Evolutionary conservation across 2,113 vertebrate species (phyloP), one percentile per base, ranked within the genome.

Genomic region (Egretta garzetta): DNA sequence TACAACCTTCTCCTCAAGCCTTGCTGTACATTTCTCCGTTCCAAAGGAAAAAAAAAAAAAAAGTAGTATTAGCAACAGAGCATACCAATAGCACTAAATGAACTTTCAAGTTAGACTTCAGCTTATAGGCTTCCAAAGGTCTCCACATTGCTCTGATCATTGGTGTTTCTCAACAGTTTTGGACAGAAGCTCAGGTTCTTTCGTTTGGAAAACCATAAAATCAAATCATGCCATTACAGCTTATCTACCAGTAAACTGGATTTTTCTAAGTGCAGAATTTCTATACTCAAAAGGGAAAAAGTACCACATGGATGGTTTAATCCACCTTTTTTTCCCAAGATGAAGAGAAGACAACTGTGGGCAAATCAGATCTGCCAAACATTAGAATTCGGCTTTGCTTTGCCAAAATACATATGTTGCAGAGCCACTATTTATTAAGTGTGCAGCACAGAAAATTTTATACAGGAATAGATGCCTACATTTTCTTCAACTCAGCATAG

Each of bases 91-190:
- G 6, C 32, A 71, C 16, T n/a, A 47, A 88, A 35, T 16, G 41
- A 75, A 23, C 17, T 71, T 75, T 13, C 23, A 59, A 26, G 17
- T 45, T 39, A 14, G 13, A 30, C 10, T 59, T 77, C 32, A 72
- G 14, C 2, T 67, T 35, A 68, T 2, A 52, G 35, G 33, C 7
- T 86, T 80, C 33, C 53, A 80, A 62, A 76, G 4, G 13, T 52
- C 39, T 83, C 49, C 15, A 80, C 1, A 56, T 49, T 70, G 5
- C 22, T 47, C 45, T 0, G 0, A 14, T 35, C 33, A 43, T 41
- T n/a, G 5, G 12, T 66, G 35, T 41, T 87, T 55, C 50, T 50
- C 64, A 68, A 52, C 33, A 37, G 5, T 27, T 87, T 80, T 43
- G 50, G 35, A 53, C 3, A 74, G 21, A 93, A 93, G 53, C 12